phyloP scores from a whole-genome alignment of 2,113 vertebrate species.

The Tretioscincus oriximinensis region DNA sequence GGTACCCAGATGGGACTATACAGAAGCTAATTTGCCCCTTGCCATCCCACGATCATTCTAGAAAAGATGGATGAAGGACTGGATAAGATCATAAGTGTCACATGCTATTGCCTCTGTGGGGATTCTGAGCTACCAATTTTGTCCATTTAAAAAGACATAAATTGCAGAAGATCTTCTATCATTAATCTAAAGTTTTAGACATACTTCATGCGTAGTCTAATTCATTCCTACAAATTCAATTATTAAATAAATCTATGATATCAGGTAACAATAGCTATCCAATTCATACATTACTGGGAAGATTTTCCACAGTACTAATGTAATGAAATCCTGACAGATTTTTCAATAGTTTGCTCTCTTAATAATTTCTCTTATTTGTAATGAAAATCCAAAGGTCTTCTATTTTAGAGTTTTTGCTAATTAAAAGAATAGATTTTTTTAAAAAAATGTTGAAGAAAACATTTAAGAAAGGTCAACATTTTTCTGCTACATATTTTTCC shows the following conservation, averaged over 20 bases:
- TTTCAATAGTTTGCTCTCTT: constrained; percentile 1
- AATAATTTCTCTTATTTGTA: constrained; percentile 1
- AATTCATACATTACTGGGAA: not conserved
- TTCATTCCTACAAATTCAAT: constrained; percentile 14
- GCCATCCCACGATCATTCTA: no score
- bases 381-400: not conserved
- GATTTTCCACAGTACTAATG: constrained; percentile 2
- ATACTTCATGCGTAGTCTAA: constrained; percentile 18
- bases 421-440: constrained; percentile 19
- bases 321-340: not conserved
- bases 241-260: constrained; percentile 7
- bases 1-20: no score
- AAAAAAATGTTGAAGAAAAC: constrained; percentile 22
- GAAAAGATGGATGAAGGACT: no score
- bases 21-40: no score
- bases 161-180: constrained; percentile 28
- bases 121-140: not conserved
- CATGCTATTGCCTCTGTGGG: no score
- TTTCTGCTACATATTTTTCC: constrained; percentile 32
- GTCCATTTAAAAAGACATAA: not conserved
- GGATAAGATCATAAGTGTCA: no score
- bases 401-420: constrained; percentile 8
- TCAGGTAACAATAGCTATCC: not conserved
- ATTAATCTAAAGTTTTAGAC: not conserved
- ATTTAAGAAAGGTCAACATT: constrained; percentile 54